phyloP scores from a whole-genome alignment of 2,888 invertebrate species.

The Lasioglossum figueresi region DNA sequence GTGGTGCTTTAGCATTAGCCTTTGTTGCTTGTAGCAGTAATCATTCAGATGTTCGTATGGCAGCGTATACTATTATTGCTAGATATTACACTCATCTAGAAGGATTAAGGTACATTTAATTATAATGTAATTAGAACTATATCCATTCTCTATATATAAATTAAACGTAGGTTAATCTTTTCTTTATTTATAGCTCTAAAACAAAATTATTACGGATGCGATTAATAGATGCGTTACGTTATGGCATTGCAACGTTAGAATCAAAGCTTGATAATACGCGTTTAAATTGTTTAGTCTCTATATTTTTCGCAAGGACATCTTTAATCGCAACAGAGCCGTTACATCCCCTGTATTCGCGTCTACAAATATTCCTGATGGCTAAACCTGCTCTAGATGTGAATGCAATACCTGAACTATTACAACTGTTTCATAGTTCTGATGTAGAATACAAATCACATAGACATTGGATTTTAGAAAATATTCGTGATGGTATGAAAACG shows the following conservation, averaged over 20 bases:
- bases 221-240: slow-evolving; percentile 88
- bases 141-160: neutral
- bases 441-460: slow-evolving; percentile 89
- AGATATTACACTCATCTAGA: slow-evolving; percentile 91
- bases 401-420: slow-evolving; percentile 94
- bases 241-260: slow-evolving; percentile 85
- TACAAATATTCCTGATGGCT: slow-evolving; percentile 91
- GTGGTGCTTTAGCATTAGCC: slow-evolving; percentile 89
- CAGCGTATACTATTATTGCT: slow-evolving; percentile 90
- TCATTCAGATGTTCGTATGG: slow-evolving; percentile 88
- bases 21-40: slow-evolving; percentile 90
- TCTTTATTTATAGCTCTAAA: slow-evolving; percentile 84
- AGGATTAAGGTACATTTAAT: slow-evolving; percentile 86
- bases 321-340: slow-evolving; percentile 90
- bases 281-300: slow-evolving; percentile 87
- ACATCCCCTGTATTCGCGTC: slow-evolving; percentile 90
- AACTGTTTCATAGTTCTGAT: slow-evolving; percentile 92
- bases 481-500: slow-evolving; percentile 91
- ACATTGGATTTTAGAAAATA: slow-evolving; percentile 91
- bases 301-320: slow-evolving; percentile 90
- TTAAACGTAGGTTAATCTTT: neutral
- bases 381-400: slow-evolving; percentile 91
- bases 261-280: slow-evolving; percentile 69
- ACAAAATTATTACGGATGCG: slow-evolving; percentile 89
- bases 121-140: neutral